Conservation (phyloP, 2,113 vertebrate species). For the Maccullochella peelii region DNA sequence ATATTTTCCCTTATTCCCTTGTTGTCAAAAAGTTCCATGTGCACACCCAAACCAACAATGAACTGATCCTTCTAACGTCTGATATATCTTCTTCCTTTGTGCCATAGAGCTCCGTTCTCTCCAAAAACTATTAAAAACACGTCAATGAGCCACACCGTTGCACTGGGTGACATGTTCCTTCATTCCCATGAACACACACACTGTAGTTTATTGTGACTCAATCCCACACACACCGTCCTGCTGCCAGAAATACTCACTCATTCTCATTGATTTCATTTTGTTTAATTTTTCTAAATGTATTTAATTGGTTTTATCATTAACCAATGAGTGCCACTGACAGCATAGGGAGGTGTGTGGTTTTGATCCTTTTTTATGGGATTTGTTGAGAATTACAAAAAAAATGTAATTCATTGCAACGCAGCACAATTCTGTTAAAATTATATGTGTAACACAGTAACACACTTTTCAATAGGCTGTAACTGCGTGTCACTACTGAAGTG, state of each 20-base stretch:
- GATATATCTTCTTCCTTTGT: background rate
- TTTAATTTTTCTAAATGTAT: too few relatives aligned
- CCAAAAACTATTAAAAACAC: background rate
- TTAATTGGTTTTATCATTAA: background rate
- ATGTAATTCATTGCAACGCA: background rate
- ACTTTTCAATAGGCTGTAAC: background rate
- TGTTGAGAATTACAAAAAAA: background rate
- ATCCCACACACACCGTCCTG: background rate
- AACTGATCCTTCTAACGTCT: background rate
- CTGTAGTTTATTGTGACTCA: background rate
- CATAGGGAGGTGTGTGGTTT: background rate
- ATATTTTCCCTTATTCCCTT: background rate
- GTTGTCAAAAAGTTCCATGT: background rate
- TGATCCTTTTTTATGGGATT: background rate
- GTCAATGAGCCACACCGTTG: too few relatives aligned
- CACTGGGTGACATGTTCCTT: background rate
- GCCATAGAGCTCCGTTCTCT: background rate
- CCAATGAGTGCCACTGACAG: background rate
- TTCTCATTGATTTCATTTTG: background rate
- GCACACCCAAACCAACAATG: background rate
- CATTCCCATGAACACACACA: too few relatives aligned
- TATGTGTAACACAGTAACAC: background rate
- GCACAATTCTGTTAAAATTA: background rate
- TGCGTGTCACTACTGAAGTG: background rate
- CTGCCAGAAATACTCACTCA: background rate